Conservation (phyloP, 2,113 vertebrate genomes). For the Amblyopsis rosae region DNA sequence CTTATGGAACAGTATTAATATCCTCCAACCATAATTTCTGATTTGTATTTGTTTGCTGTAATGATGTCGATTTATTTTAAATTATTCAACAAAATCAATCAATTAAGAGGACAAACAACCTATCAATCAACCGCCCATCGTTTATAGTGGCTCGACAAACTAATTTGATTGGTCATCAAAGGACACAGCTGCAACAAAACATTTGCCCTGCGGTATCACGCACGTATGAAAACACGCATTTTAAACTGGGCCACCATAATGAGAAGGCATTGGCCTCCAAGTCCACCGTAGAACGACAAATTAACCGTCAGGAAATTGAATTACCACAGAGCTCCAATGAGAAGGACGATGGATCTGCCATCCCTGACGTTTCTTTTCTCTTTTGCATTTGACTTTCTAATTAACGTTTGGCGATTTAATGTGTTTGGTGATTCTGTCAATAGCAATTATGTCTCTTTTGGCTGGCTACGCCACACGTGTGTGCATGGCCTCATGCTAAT, state of each 20-base stretch:
- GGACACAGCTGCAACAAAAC: conserved; percentile 41
- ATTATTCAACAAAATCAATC: conserved; percentile 36
- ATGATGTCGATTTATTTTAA: conserved; percentile 27
- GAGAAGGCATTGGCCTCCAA: conserved; percentile 54
- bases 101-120: conserved; percentile 47
- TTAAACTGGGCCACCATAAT: conserved; percentile 41
- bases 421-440: conserved; percentile 82
- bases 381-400: conserved; percentile 78
- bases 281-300: conserved; percentile 62
- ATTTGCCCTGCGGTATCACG: conserved; percentile 17
- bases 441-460: conserved; percentile 78
- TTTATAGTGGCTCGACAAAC: conserved; percentile 48
- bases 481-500: conserved; percentile 70
- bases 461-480: conserved; percentile 44
- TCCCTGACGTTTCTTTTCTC: conserved; percentile 8
- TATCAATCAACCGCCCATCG: conserved; percentile 45
- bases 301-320: conserved; percentile 61
- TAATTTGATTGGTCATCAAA: conserved; percentile 51
- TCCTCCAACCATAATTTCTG: conserved; percentile 12
- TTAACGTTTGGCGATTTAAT: conserved; percentile 75
- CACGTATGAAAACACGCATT: conserved; percentile 35
- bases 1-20: conserved; percentile 13
- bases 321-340: conserved; percentile 67
- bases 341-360: conserved; percentile 72
- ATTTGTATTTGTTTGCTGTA: conserved; percentile 46